phyloP scores from a whole-genome alignment of 2,113 vertebrate genomes.

The Coptodon rendalli region DNA sequence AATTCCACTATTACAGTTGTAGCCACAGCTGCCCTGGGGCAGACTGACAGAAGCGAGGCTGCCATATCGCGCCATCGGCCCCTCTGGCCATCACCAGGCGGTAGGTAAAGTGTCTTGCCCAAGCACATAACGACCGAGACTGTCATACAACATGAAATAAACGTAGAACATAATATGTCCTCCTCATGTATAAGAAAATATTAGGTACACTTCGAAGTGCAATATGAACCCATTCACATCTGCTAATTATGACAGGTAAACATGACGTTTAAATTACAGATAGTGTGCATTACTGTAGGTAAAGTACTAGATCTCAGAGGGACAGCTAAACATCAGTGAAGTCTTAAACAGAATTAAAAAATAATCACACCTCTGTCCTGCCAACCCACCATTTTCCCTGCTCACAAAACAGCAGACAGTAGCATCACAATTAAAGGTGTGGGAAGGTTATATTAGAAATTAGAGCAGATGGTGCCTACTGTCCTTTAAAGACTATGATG shows the following conservation, averaged over 20 bases:
- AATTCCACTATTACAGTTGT: neutral
- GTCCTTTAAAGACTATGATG: neutral
- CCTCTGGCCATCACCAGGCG: neutral
- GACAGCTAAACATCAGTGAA: neutral
- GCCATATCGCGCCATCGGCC: accelerated
- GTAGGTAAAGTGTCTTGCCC: neutral
- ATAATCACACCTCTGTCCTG: neutral
- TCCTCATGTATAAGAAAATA: neutral
- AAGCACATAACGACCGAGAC: neutral
- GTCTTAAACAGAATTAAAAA: neutral
- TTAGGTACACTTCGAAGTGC: neutral
- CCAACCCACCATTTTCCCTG: neutral
- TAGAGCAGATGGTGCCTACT: neutral
- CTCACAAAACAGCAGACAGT: neutral
- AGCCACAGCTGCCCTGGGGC: neutral
- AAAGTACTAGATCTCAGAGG: neutral
- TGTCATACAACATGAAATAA: neutral
- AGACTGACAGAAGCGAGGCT: neutral
- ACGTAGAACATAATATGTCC: neutral
- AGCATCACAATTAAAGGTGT: neutral
- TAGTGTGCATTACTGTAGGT: neutral
- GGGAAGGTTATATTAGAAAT: neutral
- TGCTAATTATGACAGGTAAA: neutral
- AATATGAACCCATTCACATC: neutral
- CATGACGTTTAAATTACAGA: neutral